Conservation (phyloP, 2,888 invertebrate genomes). For the Cataglyphis altisquamis region DNA sequence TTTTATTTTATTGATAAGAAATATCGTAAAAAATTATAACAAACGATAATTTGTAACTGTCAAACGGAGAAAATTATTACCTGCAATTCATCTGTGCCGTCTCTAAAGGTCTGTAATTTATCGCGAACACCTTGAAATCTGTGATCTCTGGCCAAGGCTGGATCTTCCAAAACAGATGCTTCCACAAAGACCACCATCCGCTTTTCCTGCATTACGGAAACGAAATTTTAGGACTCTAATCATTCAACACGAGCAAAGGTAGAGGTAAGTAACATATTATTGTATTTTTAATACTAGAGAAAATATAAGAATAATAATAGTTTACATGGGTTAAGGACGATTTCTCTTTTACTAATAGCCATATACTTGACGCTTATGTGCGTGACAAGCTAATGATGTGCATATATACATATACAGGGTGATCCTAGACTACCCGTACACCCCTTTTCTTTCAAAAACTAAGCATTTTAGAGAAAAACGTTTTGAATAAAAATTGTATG, state of each 20-base stretch:
- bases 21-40: not conserved
- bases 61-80: slow-evolving; percentile 60
- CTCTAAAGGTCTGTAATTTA: slow-evolving; percentile 93
- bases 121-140: slow-evolving; percentile 93
- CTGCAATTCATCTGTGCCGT: slow-evolving; percentile 96
- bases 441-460: no score
- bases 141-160: slow-evolving; percentile 91
- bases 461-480: no score
- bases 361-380: not conserved
- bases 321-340: not conserved
- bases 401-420: no score
- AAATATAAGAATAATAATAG: not conserved
- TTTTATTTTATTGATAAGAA: not conserved
- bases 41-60: not conserved
- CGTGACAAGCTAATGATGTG: not conserved
- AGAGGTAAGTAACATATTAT: not conserved
- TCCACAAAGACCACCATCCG: slow-evolving; percentile 98
- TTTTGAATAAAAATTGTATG: no score
- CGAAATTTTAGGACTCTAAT: not conserved
- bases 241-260: not conserved
- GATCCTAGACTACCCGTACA: no score
- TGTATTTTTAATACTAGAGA: not conserved
- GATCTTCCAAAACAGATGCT: slow-evolving; percentile 95
- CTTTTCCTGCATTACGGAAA: slow-evolving; percentile 91
- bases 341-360: not conserved